Percentiles rank a stretch among this genome's conserved stretches.
Conservation (phyloP, 2,113 vertebrate genomes). For the Petroica traversi region DNA sequence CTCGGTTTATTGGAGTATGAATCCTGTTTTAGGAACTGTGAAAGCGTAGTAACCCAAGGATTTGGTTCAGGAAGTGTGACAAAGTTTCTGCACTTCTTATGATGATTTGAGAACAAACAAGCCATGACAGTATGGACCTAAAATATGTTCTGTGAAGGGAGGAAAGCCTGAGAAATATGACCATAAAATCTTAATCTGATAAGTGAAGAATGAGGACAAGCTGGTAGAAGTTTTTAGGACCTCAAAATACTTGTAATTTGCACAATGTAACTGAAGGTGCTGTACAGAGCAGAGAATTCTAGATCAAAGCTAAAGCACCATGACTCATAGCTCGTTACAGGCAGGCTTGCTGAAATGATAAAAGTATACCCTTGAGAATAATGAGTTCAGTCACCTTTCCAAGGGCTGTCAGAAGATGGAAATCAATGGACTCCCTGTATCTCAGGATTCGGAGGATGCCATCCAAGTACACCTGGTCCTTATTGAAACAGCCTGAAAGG, state of each 20-base stretch:
- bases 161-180: background rate
- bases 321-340: background rate
- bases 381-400: constrained; percentile 83
- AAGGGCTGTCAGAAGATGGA: constrained; percentile 87
- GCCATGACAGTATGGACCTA: background rate
- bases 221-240: background rate
- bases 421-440: constrained; percentile 88
- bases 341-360: background rate
- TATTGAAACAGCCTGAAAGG: constrained; percentile 90
- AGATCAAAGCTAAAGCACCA: background rate
- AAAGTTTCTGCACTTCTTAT: background rate
- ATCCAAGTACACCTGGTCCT: constrained; percentile 95
- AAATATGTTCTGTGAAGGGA: background rate
- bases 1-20: background rate
- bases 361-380: background rate
- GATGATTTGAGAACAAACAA: background rate
- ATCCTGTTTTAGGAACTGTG: background rate
- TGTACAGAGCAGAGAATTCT: background rate
- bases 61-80: background rate
- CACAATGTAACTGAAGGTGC: background rate
- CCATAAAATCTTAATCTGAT: background rate
- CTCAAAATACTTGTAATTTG: background rate
- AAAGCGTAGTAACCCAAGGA: background rate
- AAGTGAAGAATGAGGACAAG: background rate
- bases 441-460: constrained; percentile 90